Evolutionary conservation across 2,888 invertebrate genomes (phyloP), one percentile per base, ranked within the genome.

Genomic region (Drosophila kuntzei): DNA sequence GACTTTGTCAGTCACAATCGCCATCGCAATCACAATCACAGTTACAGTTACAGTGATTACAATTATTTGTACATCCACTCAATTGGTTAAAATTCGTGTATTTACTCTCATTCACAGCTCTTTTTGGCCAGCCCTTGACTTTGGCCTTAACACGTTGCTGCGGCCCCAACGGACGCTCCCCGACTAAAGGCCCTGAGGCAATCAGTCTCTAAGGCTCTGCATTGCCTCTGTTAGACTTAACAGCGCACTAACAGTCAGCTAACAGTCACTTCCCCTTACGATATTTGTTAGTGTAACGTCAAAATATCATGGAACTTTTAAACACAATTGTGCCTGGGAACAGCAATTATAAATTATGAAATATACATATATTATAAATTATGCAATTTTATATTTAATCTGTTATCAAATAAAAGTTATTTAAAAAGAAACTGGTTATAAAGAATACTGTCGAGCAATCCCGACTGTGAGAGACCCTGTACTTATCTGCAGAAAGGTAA

Each of bases 191-290:
- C 53, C 67, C 51, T 18, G 39, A 54, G 63, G 62, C 69, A 27
- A 25, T 5, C 36, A 11, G 53, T 27, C 57, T 44, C 11, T 12
- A 11, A 12, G 25, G 50, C 29, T 14, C 12, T 39, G 41, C 34
- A 61, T 32, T 12, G 51, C 18, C 22, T 7, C 36, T 25, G 47
- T 16, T 65, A 67, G 34, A 5, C 16, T 32, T 50, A 70, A 68
- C 80, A 80, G 61, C 7, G 18, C 18, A 46, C 32, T 61, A 68
- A 47, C 60, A 53, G 37, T 1, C 20, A 20, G 46, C 20, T 50
- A n/a, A 14, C 36, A 49, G 20, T 18, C 53, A 60, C 65, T 83
- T 87, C 83, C 83, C 83, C 89, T 87, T 83, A 83, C 83, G 83
- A 89, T 83, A 83, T 89, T 44, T 64, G 69, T 49, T 65, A 47